Conservation (phyloP, 2,797 vertebrate species). For the Apodemus agrarius region DNA sequence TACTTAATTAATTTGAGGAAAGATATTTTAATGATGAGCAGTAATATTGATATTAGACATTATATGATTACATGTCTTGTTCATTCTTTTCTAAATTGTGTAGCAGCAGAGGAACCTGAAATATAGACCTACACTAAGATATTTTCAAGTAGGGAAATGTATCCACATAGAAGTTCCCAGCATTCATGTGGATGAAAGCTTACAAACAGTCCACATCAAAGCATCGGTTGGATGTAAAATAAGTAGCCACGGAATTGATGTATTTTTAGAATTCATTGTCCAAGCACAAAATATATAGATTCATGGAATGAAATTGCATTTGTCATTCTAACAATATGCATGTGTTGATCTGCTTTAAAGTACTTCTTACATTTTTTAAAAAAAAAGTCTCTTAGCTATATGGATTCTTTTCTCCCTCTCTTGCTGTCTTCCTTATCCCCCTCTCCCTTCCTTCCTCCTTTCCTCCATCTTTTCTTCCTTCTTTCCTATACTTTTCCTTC, state of each 20-base stretch:
- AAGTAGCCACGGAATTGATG: background rate
- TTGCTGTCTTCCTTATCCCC: background rate
- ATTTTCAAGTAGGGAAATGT: slow-evolving; percentile 51
- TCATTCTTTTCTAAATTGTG: background rate
- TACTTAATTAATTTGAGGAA: slow-evolving; percentile 32
- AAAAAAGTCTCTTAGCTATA: background rate
- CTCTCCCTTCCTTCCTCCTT: background rate
- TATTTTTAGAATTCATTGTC: slow-evolving; percentile 62
- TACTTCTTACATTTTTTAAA: background rate
- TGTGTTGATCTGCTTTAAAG: slow-evolving; percentile 49
- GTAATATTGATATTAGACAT: slow-evolving; percentile 21
- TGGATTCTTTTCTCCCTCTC: background rate
- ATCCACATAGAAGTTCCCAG: background rate
- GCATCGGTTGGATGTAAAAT: slow-evolving; percentile 18
- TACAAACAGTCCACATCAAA: background rate
- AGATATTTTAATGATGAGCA: slow-evolving; percentile 52
- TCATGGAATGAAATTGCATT: slow-evolving; percentile 27
- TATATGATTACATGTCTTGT: background rate
- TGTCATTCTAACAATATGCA: slow-evolving; percentile 1
- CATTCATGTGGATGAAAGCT: background rate
- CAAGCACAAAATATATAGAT: background rate
- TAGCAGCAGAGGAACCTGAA: slow-evolving; percentile 38
- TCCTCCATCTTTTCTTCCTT: background rate
- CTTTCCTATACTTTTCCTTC: background rate
- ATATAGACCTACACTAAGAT: background rate